phyloP scores from a whole-genome alignment of 1,140 invertebrate genomes.

The Protaetia brevitarsis region DNA sequence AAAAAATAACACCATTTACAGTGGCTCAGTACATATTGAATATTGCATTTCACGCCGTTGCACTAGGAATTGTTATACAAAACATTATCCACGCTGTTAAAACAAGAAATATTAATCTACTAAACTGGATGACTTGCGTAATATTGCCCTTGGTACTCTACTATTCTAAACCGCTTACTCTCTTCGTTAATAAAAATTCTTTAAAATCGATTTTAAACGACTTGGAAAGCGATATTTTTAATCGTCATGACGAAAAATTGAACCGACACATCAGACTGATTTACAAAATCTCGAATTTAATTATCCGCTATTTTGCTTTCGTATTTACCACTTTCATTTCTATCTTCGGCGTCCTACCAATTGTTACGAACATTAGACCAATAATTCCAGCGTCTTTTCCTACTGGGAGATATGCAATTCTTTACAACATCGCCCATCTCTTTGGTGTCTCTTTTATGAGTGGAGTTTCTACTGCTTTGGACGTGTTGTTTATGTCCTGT shows the following conservation, averaged over 20 bases:
- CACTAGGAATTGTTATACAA: too few relatives aligned
- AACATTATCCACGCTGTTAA: too few relatives aligned
- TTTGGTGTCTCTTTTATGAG: not conserved
- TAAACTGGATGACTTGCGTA: slow-evolving; percentile 8
- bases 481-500: not conserved
- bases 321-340: not conserved
- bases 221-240: not conserved
- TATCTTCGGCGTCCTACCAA: not conserved
- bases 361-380: not conserved
- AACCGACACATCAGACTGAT: not conserved
- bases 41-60: too few relatives aligned
- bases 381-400: not conserved
- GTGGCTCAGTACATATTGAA: too few relatives aligned
- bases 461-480: not conserved
- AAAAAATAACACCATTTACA: too few relatives aligned
- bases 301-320: not conserved
- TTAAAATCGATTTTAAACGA: not conserved
- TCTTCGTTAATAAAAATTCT: not conserved
- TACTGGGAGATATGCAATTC: not conserved
- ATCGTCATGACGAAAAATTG: not conserved
- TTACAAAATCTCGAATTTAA: not conserved
- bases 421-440: not conserved
- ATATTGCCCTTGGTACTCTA: not conserved
- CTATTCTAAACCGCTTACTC: not conserved
- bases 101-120: not conserved